Evolutionary conservation across 2,888 invertebrate genomes (phyloP).

Genomic region (Notodonta dromedarius): DNA sequence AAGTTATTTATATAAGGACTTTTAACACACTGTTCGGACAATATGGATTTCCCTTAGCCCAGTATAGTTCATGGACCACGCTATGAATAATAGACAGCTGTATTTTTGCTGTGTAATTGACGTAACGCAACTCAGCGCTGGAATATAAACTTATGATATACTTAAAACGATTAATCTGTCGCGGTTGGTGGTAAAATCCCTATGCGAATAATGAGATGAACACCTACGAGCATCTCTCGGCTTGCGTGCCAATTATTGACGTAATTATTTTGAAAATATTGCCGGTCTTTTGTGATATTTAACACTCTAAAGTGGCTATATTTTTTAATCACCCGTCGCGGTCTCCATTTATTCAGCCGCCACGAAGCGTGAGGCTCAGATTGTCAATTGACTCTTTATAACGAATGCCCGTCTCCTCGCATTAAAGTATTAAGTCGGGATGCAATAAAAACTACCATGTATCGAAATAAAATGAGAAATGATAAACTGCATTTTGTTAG

Average conservation of each 20-base stretch:
- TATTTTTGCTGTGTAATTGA: conserved; percentile 80
- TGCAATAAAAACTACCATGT: conserved; percentile 24
- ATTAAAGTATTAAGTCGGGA: conserved; percentile 43
- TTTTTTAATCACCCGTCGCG: conserved; percentile 68
- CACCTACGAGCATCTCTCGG: conserved; percentile 55
- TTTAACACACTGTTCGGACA: conserved; percentile 31
- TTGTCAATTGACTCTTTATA: conserved; percentile 73
- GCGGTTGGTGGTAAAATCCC: conserved; percentile 80
- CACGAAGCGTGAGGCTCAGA: conserved; percentile 53
- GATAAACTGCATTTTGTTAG: conserved; percentile 8
- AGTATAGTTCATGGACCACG: conserved; percentile 41
- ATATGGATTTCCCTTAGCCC: conserved; percentile 60
- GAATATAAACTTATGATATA: conserved; percentile 79
- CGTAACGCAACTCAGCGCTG: conserved; percentile 61
- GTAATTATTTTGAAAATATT: conserved; percentile 83
- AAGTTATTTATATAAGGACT: too few relatives aligned
- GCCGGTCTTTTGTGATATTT: conserved; percentile 74
- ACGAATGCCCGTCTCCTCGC: conserved; percentile 40
- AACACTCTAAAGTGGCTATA: conserved; percentile 70
- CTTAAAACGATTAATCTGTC: conserved; percentile 81
- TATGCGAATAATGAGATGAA: conserved; percentile 75
- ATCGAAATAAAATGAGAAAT: conserved; percentile 18
- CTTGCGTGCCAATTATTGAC: conserved; percentile 82
- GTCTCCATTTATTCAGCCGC: conserved; percentile 59
- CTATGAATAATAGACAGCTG: conserved; percentile 75